Conservation (phyloP, 2,888 invertebrate species). For the Acheta domesticus region DNA sequence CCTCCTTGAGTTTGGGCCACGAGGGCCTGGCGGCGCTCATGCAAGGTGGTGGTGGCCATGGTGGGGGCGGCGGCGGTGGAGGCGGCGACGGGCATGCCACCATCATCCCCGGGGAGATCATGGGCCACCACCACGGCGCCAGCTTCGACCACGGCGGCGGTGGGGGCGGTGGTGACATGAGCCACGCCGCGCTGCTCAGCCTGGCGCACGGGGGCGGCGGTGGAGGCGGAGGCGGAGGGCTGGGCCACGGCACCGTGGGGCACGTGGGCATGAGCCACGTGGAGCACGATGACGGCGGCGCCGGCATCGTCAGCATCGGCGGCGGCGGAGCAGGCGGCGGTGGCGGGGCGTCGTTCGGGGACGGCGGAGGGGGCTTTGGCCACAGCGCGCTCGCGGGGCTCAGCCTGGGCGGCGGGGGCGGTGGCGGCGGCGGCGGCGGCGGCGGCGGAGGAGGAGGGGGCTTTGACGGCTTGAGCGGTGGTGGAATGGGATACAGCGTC, state of each 20-base stretch:
- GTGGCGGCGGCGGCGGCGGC: neutral
- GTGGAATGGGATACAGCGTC: neutral
- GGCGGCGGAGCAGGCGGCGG: neutral
- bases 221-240: neutral
- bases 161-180: neutral
- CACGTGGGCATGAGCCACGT: slow-evolving; percentile 1
- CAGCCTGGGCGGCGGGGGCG: neutral
- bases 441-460: neutral
- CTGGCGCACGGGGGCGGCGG: neutral
- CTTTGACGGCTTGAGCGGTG: neutral
- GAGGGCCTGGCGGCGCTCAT: neutral
- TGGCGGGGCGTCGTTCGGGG: neutral
- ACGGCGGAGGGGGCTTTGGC: neutral
- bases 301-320: neutral
- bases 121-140: too few relatives aligned
- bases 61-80: neutral
- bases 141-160: too few relatives aligned
- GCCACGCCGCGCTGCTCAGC: neutral
- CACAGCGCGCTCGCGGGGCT: neutral
- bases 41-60: slow-evolving; percentile 38
- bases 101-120: too few relatives aligned
- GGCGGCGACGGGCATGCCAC: too few relatives aligned
- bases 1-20: slow-evolving; percentile 45
- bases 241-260: neutral
- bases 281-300: neutral